Conservation (phyloP, 2,888 invertebrate genomes). For the Amaurobius ferox region DNA sequence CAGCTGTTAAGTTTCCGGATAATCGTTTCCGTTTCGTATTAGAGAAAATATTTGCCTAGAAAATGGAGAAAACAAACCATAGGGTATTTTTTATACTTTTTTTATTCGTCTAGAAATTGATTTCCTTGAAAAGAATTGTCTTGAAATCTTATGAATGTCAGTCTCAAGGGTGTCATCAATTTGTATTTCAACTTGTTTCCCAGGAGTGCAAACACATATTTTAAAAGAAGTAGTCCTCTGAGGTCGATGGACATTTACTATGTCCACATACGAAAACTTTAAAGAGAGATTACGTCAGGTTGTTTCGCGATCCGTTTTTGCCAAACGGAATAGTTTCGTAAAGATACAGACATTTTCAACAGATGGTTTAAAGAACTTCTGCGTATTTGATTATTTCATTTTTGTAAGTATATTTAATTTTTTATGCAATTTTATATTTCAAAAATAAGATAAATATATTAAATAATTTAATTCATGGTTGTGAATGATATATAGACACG, state of each 20-base stretch:
- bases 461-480: too few relatives aligned
- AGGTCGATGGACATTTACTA: conserved; percentile 44
- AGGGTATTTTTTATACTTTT: too few relatives aligned
- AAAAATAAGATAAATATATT: too few relatives aligned
- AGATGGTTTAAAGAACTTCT: conserved; percentile 11
- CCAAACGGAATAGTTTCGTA: conserved; percentile 34
- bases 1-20: too few relatives aligned
- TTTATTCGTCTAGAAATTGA: conserved; percentile 42
- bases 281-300: conserved; percentile 29
- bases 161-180: conserved; percentile 61
- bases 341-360: conserved; percentile 40
- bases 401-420: too few relatives aligned
- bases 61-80: too few relatives aligned
- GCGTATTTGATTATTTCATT: not conserved
- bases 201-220: conserved; percentile 52
- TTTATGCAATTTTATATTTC: too few relatives aligned
- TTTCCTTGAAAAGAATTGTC: conserved; percentile 54
- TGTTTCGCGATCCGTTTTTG: conserved; percentile 52
- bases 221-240: conserved; percentile 54
- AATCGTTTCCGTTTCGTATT: too few relatives aligned
- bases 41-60: too few relatives aligned
- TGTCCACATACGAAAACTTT: conserved; percentile 45
- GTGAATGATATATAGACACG: too few relatives aligned
- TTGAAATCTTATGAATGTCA: conserved; percentile 68
- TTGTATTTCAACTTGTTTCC: conserved; percentile 67